Conservation (phyloP, 2,113 vertebrate genomes). For the Salvelinus fontinalis region DNA sequence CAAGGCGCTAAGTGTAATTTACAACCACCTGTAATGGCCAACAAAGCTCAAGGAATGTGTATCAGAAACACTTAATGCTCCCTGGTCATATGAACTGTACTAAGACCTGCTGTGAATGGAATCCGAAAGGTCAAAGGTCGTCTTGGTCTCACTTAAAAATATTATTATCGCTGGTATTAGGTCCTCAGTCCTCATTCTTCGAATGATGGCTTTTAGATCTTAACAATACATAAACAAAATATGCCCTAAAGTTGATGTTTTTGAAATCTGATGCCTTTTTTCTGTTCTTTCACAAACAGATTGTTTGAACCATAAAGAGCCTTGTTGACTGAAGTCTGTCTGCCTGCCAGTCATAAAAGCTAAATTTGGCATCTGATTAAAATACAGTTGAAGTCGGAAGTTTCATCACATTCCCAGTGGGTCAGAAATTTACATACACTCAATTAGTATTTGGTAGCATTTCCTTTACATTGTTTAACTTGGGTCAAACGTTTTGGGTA, state of each 20-base stretch:
- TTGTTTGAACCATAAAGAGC: background rate
- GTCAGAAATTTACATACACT: too few relatives aligned
- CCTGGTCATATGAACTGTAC: slow-evolving; percentile 22
- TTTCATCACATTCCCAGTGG: too few relatives aligned
- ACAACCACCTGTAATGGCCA: slow-evolving; percentile 35
- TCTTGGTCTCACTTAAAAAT: background rate
- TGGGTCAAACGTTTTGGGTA: background rate
- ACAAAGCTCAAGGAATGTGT: slow-evolving; percentile 49
- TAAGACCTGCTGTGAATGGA: slow-evolving; percentile 54
- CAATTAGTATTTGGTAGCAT: too few relatives aligned
- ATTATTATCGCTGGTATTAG: background rate
- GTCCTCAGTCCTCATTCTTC: too few relatives aligned
- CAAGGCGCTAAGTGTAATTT: slow-evolving; percentile 33
- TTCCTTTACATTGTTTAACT: background rate
- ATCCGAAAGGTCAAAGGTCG: slow-evolving; percentile 47
- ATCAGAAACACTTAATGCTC: slow-evolving; percentile 13
- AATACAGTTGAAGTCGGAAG: background rate
- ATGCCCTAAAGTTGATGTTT: background rate
- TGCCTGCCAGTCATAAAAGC: slow-evolving; percentile 7
- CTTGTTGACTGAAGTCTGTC: background rate
- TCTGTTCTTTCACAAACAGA: background rate
- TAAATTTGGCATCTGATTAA: slow-evolving; percentile 8
- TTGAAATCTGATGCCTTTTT: background rate
- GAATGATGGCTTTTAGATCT: background rate
- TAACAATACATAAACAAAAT: too few relatives aligned